Base-by-base conservation (phyloP, 2,797 vertebrate genomes). In the Triplophysa bombifrons region DNA sequence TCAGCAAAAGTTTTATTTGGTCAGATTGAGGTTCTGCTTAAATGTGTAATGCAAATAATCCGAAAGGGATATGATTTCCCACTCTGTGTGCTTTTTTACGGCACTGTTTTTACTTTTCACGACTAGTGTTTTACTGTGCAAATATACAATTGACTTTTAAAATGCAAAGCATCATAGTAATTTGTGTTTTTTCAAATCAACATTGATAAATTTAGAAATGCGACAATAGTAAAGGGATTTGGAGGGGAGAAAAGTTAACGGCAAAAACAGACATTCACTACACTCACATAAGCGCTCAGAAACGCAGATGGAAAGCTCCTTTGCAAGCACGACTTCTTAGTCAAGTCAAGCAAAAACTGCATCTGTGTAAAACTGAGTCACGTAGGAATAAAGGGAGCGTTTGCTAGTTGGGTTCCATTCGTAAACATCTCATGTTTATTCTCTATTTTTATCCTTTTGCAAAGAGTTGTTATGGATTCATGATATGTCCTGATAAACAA, bases 121-220 rank as follows among this genome's bases (percentile, higher is more conserved):
- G 41, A 51, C 50, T 19, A 34, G 61, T 34, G 50, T 85, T 83
- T 85, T 83, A 72, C 27, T 67, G 64, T 78, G 74, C 81, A 82
- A 65, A 58, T 76, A 58, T 66, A 63, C 58, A 48, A 72, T 76
- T 30, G 63, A 82, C 85, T 82, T 48, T 9, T 20, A 19, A 44
- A 75, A 79, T 71, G 50, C 51, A 48, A 81, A 73, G 84, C 80
- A 68, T 70, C 51, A 58, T 60, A n/a, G 20, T 78, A 65, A 79
- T 66, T 82, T 76, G 83, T 80, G 74, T 19, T 25, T 60, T 44
- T 70, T 78, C 72, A 72, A 67, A 83, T 85, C 81, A 19, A 46
- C 65, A 58, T 25, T 20, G 79, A 86, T 86, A 27, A 85, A 89
- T 86, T 83, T 84, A 19, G 74, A 70, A 75, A 87, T 80, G 80